These are phyloP conservation scores for Synanthedon vespiformis DNA, from an alignment of 2,888 invertebrate genomes.

Conservation along the genomic window DNA sequence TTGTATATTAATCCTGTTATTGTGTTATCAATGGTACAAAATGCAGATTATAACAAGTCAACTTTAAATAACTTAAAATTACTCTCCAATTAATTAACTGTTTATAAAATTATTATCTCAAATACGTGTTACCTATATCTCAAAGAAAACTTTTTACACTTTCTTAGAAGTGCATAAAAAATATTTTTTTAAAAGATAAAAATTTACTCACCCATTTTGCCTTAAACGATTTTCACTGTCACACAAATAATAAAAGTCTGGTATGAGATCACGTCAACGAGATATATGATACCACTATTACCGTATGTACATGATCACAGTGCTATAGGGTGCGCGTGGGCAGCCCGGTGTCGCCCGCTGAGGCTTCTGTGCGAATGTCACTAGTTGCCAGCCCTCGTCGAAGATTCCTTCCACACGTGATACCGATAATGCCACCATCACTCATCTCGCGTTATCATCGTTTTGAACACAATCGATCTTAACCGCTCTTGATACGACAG, in stretches of 20 bases:
- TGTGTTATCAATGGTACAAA: too few species aligned
- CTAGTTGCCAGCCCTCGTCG: constrained; percentile 33
- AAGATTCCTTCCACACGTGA: constrained; percentile 60
- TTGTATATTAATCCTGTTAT: too few species aligned
- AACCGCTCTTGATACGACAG: constrained; percentile 4
- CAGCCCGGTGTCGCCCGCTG: constrained; percentile 38
- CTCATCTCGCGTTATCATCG: constrained; percentile 47
- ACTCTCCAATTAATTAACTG: too few species aligned
- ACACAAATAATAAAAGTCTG: constrained; percentile 41
- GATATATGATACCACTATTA: constrained; percentile 36
- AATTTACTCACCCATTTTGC: constrained; percentile 52
- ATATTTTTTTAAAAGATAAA: background rate
- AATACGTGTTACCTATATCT: too few species aligned
- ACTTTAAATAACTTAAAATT: too few species aligned
- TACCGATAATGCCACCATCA: constrained; percentile 62
- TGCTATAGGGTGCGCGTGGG: constrained; percentile 32
- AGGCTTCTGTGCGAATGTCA: constrained; percentile 66
- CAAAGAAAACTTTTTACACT: too few species aligned
- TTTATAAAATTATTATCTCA: too few species aligned
- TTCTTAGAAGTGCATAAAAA: background rate
- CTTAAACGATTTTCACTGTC: constrained; percentile 41
- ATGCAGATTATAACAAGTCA: too few species aligned
- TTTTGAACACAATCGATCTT: constrained; percentile 11
- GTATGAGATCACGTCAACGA: constrained; percentile 49
- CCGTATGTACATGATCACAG: constrained; percentile 58